Evolutionary conservation across 2,888 invertebrate genomes (phyloP), one percentile per base, ranked within the genome.

Genomic region (Pseudanteris insignis): DNA sequence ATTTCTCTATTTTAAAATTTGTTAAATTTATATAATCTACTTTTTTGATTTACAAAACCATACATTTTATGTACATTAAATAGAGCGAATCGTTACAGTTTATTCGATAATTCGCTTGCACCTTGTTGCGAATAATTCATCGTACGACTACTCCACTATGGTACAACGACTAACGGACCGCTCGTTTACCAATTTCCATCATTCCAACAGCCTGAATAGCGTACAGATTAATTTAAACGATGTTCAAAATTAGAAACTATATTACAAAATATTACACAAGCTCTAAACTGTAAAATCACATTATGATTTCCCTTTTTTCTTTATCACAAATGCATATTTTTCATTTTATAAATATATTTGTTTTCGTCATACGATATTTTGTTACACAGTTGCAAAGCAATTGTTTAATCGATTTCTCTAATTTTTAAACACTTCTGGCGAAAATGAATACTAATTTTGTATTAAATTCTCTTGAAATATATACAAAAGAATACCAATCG

Each of bases 1-100:
- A n/a, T n/a, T n/a, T n/a, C n/a, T n/a, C n/a, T n/a, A n/a, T n/a
- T n/a, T n/a, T n/a, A n/a, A n/a, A n/a, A n/a, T n/a, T n/a, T n/a
- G n/a, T n/a, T n/a, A 5, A 18, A 14, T 51, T 36, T 33, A 8
- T 48, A 34, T 30, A 55, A 47, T 41, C 36, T 48, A 48, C 29
- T n/a, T 28, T 47, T 48, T 57, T 47, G 48, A 50, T 57, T 57
- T 48, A 50, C 48, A 43, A 57, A 57, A 57, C 43, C 43, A 48
- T 57, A 57, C 57, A 46, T 47, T 5, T 47, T 55, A 57, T 57
- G 46, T 46, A 54, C 33, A 55, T 34, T 47, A 30, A 57, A 57
- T 25, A 41, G 13, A 34, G 34, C 24, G 12, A 38, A 18, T 54
- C 13, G 3, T 30, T 44, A 25, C 34, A 33, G 11, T 53, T 53